Percentiles rank a stretch among this genome's conserved stretches.
Conservation (phyloP, 1,140 invertebrate species). For the Drosophila subpulchrella region DNA sequence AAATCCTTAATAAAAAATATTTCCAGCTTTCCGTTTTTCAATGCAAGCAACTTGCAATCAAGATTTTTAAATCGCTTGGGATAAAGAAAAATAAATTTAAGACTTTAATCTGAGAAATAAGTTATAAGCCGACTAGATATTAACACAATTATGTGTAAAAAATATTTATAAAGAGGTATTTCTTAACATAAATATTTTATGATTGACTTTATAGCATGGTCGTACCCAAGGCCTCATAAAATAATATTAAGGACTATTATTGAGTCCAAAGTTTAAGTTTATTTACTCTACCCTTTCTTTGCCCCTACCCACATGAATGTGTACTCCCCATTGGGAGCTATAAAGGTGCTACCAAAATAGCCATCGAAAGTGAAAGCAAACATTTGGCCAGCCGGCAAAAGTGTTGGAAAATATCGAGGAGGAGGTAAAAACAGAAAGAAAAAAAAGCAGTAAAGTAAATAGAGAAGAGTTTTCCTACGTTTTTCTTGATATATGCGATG, state of each 20-base stretch:
- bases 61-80: too few species aligned
- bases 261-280: background rate
- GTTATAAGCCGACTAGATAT: too few species aligned
- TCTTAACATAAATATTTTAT: too few species aligned
- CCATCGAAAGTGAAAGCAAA: conserved; percentile 39
- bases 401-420: conserved; percentile 14
- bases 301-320: background rate
- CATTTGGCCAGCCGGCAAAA: conserved; percentile 13
- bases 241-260: background rate
- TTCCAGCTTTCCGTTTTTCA: background rate
- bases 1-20: background rate
- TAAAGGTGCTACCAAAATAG: conserved; percentile 32
- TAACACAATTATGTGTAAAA: too few species aligned
- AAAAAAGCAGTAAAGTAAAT: conserved; percentile 34
- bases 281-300: background rate
- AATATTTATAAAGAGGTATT: too few species aligned
- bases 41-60: too few species aligned
- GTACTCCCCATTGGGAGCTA: background rate
- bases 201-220: too few species aligned
- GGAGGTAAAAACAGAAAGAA: conserved; percentile 7
- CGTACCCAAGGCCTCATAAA: too few species aligned
- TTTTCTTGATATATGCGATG: conserved; percentile 3
- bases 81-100: too few species aligned
- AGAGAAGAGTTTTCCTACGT: conserved; percentile 24
- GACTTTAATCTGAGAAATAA: too few species aligned